Base-by-base conservation (phyloP, 2,888 invertebrate species). In the Rugalucina vietnamica region DNA sequence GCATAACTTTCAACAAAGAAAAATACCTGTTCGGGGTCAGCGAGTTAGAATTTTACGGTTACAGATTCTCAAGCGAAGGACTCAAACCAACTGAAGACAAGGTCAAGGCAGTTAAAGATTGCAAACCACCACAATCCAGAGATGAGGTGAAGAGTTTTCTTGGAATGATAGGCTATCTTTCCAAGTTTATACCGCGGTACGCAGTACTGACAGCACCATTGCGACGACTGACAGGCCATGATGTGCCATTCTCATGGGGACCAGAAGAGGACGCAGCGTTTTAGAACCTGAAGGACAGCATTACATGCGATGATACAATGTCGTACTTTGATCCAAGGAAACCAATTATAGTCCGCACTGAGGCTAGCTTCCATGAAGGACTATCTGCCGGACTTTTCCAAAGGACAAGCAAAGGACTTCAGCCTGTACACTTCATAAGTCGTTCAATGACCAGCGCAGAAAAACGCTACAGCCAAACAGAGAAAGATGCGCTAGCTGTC, bases 351-450 rank as follows among this genome's bases (percentile, higher is more conserved):
- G 37, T 71, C 24, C 34, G 37, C 34, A 34, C 37, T 10, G 39
- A 71, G 39, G 71, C 71, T 37, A 71, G 71, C 18, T 43, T 43
- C 43, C 43, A 43, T 43, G 43, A 43, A 43, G 43, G 43, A 12
- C 18, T 43, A 43, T 71, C 39, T 24, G 72, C 24, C 60, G 60
- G 24, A 70, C 14, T 10, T 32, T 60, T 49, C 73, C 77, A 71
- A 32, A 70, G 49, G 50, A 77, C 73, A 36, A 73, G n/a, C 12
- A 43, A 73, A 69, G 78, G 82, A 71, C 39, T 76, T 32, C 54
- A 82, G 72, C 82, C 82, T 70, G 70, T 82, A 8, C 82, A 82
- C 50, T 82, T 78, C 37, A 73, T 65, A 1, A 76, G 76, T n/a
- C 71, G 84, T 73, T 32, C 79, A 34, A 57, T 84, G 65, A 84